Percentiles rank a stretch among this genome's conserved stretches.
Evolutionary conservation across 2,113 vertebrate genomes (phyloP).

Genomic region (Nematolebias whitei): DNA sequence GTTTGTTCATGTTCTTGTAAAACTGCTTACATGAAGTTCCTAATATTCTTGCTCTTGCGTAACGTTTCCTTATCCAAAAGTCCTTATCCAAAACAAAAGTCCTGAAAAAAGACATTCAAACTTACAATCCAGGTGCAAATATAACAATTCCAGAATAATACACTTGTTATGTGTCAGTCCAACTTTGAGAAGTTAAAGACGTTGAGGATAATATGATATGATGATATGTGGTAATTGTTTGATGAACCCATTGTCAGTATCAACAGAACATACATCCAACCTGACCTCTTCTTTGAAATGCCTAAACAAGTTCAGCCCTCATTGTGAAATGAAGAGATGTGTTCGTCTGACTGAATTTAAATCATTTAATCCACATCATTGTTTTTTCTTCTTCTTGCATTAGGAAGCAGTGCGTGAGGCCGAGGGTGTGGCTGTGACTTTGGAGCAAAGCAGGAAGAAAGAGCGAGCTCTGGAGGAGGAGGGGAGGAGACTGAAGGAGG

Average conservation of each 20-base stretch:
- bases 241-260: not conserved
- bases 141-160: too few species aligned
- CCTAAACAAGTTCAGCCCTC: not conserved
- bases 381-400: slow-evolving; percentile 12
- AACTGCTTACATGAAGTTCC: slow-evolving; percentile 1
- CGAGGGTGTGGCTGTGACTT: slow-evolving; percentile 63
- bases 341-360: slow-evolving; percentile 8
- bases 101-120: not conserved
- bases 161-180: too few species aligned
- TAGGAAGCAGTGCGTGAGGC: slow-evolving; percentile 75
- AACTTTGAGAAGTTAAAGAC: not conserved
- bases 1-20: slow-evolving; percentile 27
- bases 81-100: too few species aligned
- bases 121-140: too few species aligned
- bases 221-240: not conserved
- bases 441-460: slow-evolving; percentile 79
- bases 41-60: not conserved
- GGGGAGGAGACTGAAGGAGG: slow-evolving; percentile 73
- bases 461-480: slow-evolving; percentile 75
- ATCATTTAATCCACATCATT: slow-evolving; percentile 17
- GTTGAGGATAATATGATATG: not conserved
- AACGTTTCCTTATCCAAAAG: not conserved
- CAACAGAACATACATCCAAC: not conserved
- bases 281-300: not conserved
- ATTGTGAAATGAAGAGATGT: not conserved